Evolutionary conservation across 1,140 invertebrate species (phyloP), one percentile per base, ranked within the genome.

Genomic region (Yoshiicerus persimilis): DNA sequence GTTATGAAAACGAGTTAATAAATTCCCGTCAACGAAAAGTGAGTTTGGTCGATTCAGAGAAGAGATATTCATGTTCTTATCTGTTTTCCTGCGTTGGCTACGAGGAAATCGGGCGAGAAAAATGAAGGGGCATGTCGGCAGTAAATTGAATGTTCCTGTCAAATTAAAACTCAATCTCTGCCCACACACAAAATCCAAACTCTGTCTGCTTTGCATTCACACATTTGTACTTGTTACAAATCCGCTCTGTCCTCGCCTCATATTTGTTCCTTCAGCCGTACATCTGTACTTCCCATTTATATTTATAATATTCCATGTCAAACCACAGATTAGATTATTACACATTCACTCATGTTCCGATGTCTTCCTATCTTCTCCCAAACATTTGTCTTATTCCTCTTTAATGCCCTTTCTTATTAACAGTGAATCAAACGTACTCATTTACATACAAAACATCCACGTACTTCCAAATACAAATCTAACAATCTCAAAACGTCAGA

Each of bases 71-170:
- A 70, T 70, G 66, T 70, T 80, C 75, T 80, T 80, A 38, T 80
- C 75, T 80, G 34, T 80, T 80, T 34, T n/a, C 34, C 32, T 34
- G 27, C 32, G 34, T 23, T n/a, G 34, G 75, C 34, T 34, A 80
- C 75, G 34, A 80, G 75, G 75, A 80, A 80, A 80, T 80, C 75
- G 34, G 75, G 75, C 75, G 75, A 80, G 75, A 80, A 80, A 80
- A 80, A 80, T 80, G 75, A 80, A 80, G 27, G 75, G 75, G 32
- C 75, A 80, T 80, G 75, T 80, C 75, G 75, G 75, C 75, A 80
- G 75, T 80, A 80, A 80, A 80, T 80, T 80, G 75, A 80, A 80
- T 80, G 75, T 80, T 80, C 32, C 75, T 80, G 75, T 80, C 75
- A 80, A 80, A 80, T 80, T 80, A 80, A 80, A 80, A 38, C 75